Evolutionary conservation across 2,888 invertebrate species (phyloP).

Genomic region (Timandra comae): DNA sequence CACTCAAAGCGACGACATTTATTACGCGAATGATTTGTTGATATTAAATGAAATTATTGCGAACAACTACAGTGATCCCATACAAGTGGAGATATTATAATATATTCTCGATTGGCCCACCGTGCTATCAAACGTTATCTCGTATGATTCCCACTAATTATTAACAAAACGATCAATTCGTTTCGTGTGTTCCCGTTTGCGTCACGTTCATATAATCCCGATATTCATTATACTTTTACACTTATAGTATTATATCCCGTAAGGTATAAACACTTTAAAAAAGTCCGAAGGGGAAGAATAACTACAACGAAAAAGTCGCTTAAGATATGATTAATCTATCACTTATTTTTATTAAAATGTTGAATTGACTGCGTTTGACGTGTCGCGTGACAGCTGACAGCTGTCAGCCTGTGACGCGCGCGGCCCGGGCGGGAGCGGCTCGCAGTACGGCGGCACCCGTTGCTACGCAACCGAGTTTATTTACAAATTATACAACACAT

Average conservation of each 20-base stretch:
- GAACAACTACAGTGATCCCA: slow-evolving; percentile 66
- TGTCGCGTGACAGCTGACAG: slow-evolving; percentile 2
- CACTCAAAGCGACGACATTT: slow-evolving; percentile 38
- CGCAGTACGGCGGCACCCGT: slow-evolving; percentile 28
- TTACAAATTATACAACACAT: slow-evolving; percentile 44
- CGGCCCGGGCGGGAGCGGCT: slow-evolving; percentile 7
- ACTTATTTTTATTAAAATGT: slow-evolving; percentile 39
- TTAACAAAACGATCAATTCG: slow-evolving; percentile 42
- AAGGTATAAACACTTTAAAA: slow-evolving; percentile 33
- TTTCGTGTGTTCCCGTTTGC: slow-evolving; percentile 44
- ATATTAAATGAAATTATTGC: slow-evolving; percentile 43
- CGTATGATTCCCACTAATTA: slow-evolving; percentile 43
- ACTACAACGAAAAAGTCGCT: slow-evolving; percentile 58
- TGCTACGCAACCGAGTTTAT: slow-evolving; percentile 52
- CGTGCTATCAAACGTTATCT: slow-evolving; percentile 46
- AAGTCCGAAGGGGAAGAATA: slow-evolving; percentile 43
- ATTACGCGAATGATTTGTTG: slow-evolving; percentile 21
- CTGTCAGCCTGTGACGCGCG: slow-evolving; percentile 1
- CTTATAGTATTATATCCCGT: slow-evolving; percentile 2
- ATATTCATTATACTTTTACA: slow-evolving; percentile 22
- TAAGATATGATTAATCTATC: slow-evolving; percentile 70
- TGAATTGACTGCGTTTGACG: slow-evolving; percentile 14
- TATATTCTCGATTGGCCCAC: slow-evolving; percentile 68
- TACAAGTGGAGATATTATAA: slow-evolving; percentile 53
- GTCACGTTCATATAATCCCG: slow-evolving; percentile 24